Conservation (phyloP, 2,888 invertebrate genomes). For the Cheilosia pagana region DNA sequence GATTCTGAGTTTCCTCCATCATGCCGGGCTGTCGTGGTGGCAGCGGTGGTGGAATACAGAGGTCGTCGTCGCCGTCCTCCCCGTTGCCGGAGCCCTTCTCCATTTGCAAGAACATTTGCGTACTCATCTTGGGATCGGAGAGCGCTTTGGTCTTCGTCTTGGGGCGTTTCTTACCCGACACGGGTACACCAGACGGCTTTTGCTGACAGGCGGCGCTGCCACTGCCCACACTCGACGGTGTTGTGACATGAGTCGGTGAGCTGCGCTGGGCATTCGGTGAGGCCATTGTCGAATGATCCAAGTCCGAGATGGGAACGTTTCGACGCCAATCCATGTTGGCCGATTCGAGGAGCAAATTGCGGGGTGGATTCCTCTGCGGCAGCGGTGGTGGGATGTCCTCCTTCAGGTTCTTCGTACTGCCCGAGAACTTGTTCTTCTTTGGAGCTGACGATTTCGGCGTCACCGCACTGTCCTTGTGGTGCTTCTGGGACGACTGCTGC, state of each 20-base stretch:
- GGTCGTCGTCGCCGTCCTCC: conserved; percentile 82
- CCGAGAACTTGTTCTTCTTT: conserved; percentile 80
- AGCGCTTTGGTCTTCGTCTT: conserved; percentile 83
- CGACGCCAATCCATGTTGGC: conserved; percentile 76
- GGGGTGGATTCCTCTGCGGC: conserved; percentile 84
- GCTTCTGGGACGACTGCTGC: conserved; percentile 77
- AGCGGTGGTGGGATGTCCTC: conserved; percentile 84
- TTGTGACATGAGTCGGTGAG: conserved; percentile 72
- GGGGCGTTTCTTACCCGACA: conserved; percentile 78
- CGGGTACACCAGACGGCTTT: conserved; percentile 48
- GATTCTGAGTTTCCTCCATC: conserved; percentile 80
- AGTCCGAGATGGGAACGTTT: conserved; percentile 81
- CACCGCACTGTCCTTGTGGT: conserved; percentile 76
- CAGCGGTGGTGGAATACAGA: conserved; percentile 85
- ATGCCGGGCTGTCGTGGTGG: conserved; percentile 86
- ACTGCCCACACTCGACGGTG: conserved; percentile 13
- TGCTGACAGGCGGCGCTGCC: conserved; percentile 20
- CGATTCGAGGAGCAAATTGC: conserved; percentile 79
- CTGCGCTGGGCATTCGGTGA: conserved; percentile 68
- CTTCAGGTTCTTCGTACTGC: conserved; percentile 80
- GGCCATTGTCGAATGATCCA: conserved; percentile 79
- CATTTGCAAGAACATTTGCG: conserved; percentile 83
- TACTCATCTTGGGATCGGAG: conserved; percentile 84
- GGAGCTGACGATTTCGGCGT: conserved; percentile 78
- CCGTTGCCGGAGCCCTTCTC: conserved; percentile 79